phyloP scores from a whole-genome alignment of 2,888 invertebrate species.

The Platerodrilus igneus region DNA sequence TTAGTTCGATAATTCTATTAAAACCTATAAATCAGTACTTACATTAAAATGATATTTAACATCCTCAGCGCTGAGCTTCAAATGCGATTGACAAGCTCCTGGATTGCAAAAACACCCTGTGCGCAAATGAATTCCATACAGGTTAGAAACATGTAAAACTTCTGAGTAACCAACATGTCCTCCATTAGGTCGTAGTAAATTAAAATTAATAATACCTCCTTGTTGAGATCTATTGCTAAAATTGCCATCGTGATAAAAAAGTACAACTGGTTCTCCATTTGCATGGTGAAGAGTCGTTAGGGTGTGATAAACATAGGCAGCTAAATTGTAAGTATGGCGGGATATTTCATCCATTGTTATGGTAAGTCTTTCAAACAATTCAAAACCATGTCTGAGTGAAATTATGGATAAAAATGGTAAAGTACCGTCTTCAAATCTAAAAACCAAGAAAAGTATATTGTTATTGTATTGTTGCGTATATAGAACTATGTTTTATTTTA shows the following conservation, averaged over 20 bases:
- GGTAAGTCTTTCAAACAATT: constrained; percentile 61
- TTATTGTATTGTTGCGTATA: background rate
- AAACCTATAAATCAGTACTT: constrained; percentile 25
- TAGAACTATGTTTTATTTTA: no score
- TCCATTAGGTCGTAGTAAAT: constrained; percentile 72
- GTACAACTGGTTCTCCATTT: constrained; percentile 65
- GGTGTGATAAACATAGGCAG: constrained; percentile 64
- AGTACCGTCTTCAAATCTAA: constrained; percentile 93
- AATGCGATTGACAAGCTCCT: constrained; percentile 83
- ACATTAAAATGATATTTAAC: constrained; percentile 72
- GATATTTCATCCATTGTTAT: constrained; percentile 64
- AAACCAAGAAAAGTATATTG: no score
- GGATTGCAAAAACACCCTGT: constrained; percentile 97
- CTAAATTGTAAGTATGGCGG: constrained; percentile 69
- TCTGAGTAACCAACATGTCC: constrained; percentile 84
- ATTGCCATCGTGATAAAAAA: constrained; percentile 69
- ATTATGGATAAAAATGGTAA: constrained; percentile 80
- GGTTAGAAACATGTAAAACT: constrained; percentile 83
- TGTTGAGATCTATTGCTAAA: constrained; percentile 62
- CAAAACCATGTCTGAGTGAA: constrained; percentile 77
- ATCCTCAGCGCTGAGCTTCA: constrained; percentile 63
- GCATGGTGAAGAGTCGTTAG: constrained; percentile 62
- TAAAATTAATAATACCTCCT: constrained; percentile 87
- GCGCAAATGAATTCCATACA: constrained; percentile 79
- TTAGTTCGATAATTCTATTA: no score